Evolutionary conservation across 2,888 invertebrate genomes (phyloP), one percentile per base, ranked within the genome.

Genomic region (Pardosa pseudoannulata): DNA sequence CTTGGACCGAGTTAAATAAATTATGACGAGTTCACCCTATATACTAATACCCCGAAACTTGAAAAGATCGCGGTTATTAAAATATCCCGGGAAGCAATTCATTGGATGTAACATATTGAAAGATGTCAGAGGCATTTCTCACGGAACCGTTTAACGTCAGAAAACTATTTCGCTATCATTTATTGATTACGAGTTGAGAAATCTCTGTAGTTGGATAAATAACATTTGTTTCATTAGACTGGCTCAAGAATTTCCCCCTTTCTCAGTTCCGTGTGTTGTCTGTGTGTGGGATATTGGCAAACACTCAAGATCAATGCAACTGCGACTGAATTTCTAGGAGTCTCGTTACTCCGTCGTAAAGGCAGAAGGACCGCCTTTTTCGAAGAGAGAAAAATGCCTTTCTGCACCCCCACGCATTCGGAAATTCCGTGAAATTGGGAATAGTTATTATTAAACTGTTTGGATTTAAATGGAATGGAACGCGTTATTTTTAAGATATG

Each of bases 221-320:
- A 46, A 46, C 41, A 46, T 46, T 46, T 46, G 41, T 46, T 46
- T 46, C 41, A 46, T 46, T 46, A 46, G 9, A 46, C 41, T 16
- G 16, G 41, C 41, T 16, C 9, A 46, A 46, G 41, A 13, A 46
- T 46, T 46, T 46, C 41, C 16, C 6, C 16, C 1, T 1, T n/a
- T n/a, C n/a, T n/a, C n/a, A n/a, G n/a, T n/a, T n/a, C n/a, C 2
- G 16, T 13, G 41, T 46, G 9, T n/a, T n/a, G n/a, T n/a, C n/a
- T n/a, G n/a, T n/a, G n/a, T 16, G 41, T 46, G 2, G 9, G 16
- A 46, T 46, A 46, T 46, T 46, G 41, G 41, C 41, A 46, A 46
- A 46, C 16, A n/a, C 6, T 46, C 41, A 46, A 46, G 41, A 46
- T 46, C 41, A 46, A 46, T 46, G 41, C 2, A 46, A 46, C 9